phyloP scores from a whole-genome alignment of 2,888 invertebrate species.

The Tricholauxania praeusta region DNA sequence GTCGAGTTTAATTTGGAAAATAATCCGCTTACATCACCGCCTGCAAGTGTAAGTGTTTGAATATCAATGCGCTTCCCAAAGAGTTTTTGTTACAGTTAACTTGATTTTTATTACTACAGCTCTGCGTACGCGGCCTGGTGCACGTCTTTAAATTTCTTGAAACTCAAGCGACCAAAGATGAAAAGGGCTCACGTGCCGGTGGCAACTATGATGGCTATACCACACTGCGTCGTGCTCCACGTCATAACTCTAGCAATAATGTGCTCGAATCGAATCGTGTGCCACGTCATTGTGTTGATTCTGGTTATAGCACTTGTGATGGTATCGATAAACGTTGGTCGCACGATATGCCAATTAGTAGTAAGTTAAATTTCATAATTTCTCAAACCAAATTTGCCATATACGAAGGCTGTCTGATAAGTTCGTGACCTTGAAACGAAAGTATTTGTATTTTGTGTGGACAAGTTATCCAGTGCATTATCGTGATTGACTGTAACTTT shows the following conservation, averaged over 20 bases:
- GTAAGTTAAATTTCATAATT: slow-evolving; percentile 43
- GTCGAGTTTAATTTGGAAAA: slow-evolving; percentile 86
- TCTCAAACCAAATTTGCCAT: background rate
- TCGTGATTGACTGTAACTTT: too few species aligned
- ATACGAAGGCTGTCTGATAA: too few species aligned
- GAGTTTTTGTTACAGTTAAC: background rate
- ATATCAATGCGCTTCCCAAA: background rate
- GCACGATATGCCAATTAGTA: slow-evolving; percentile 73
- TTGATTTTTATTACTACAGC: slow-evolving; percentile 47
- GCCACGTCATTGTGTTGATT: slow-evolving; percentile 82
- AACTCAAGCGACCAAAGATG: slow-evolving; percentile 83
- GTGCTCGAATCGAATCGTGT: slow-evolving; percentile 61
- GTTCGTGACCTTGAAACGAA: too few species aligned
- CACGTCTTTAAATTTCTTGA: slow-evolving; percentile 96
- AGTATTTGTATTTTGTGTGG: too few species aligned
- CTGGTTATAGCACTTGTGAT: slow-evolving; percentile 90
- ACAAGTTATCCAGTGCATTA: too few species aligned
- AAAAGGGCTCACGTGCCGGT: slow-evolving; percentile 64
- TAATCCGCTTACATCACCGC: slow-evolving; percentile 92
- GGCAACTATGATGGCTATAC: slow-evolving; percentile 67
- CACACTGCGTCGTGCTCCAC: slow-evolving; percentile 64
- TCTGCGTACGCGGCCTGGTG: slow-evolving; percentile 89
- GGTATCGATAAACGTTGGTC: slow-evolving; percentile 86
- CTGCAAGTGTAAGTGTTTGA: slow-evolving; percentile 84
- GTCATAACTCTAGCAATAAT: slow-evolving; percentile 61